Evolutionary conservation across 1,140 invertebrate genomes (phyloP), one percentile per base, ranked within the genome.

Genomic region (Achatina immaculata): DNA sequence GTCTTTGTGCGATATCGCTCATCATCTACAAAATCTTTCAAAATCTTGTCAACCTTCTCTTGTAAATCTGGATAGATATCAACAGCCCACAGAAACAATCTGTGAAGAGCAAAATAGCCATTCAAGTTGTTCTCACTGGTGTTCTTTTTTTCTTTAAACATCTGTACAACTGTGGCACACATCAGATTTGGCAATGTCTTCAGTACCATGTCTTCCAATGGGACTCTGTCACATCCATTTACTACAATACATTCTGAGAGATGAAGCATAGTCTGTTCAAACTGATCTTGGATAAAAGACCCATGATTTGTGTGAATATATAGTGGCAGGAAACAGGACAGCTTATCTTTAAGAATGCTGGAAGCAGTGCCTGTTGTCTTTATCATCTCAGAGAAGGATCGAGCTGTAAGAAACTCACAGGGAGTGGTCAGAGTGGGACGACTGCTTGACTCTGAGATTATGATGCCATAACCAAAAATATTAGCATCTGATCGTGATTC

Each of bases 161-260:
- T 86, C 69, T 88, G 85, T 21, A 88, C 87, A 0, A 88, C 85
- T 0, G 86, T 87, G 4, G 86, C 85, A 45, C 84, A 84, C 88
- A 89, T 89, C 28, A 89, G 77, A 55, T 89, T 89, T 0, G 88
- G 88, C 4, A 89, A 85, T 0, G 86, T 86, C 51, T 86, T 86
- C 2, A 88, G 81, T 9, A 89, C 73, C 72, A 86, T 86, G 19
- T 86, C 85, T 82, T 85, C 82, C 0, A 84, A 78, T 14, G 86
- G 83, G 38, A 84, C 85, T 28, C 83, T 85, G 16, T 85, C 85
- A 34, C 83, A 85, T 31, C 82, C 83, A n/a, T n/a, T 19, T n/a
- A 55, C 34, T 2, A 84, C 84, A 24, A 88, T 65, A n/a, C 87
- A 81, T 11, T 51, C 78, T 11, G 84, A 83, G 16, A 88, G 83